phyloP scores from a whole-genome alignment of 2,113 vertebrate species.

The Catharus fuscescens region DNA sequence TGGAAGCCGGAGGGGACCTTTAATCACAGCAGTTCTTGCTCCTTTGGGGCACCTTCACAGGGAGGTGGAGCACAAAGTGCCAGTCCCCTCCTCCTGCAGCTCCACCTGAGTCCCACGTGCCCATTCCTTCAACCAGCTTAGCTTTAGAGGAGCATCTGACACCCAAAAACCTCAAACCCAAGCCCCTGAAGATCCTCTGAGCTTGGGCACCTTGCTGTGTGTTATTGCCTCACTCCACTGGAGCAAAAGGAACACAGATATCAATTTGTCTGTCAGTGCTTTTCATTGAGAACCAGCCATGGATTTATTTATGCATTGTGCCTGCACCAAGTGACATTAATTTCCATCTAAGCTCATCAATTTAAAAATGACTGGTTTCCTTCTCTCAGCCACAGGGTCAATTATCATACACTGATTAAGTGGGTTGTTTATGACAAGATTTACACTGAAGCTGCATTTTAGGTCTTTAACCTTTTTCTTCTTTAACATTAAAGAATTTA shows the following conservation, averaged over 20 bases:
- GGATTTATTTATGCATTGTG: neutral
- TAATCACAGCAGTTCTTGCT: neutral
- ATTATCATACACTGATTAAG: conserved; percentile 21
- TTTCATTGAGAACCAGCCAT: neutral
- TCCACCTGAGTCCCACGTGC: neutral
- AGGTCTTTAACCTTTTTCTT: neutral
- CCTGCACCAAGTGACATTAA: neutral
- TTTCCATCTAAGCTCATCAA: conserved; percentile 12
- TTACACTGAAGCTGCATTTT: neutral
- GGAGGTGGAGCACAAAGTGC: neutral
- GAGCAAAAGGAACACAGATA: neutral
- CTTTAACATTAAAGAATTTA: neutral
- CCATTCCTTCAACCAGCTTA: neutral
- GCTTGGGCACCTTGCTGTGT: neutral
- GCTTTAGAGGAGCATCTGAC: neutral
- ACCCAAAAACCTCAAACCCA: neutral
- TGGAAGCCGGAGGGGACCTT: neutral
- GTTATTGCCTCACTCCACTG: neutral
- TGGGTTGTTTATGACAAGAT: neutral
- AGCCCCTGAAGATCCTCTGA: neutral
- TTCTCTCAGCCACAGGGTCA: neutral
- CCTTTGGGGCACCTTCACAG: neutral
- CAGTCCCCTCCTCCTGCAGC: neutral
- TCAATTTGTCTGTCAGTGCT: neutral
- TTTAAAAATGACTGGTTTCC: conserved; percentile 23